Evolutionary conservation across 2,797 vertebrate genomes (phyloP).

Genomic region (Vespertilio murinus): DNA sequence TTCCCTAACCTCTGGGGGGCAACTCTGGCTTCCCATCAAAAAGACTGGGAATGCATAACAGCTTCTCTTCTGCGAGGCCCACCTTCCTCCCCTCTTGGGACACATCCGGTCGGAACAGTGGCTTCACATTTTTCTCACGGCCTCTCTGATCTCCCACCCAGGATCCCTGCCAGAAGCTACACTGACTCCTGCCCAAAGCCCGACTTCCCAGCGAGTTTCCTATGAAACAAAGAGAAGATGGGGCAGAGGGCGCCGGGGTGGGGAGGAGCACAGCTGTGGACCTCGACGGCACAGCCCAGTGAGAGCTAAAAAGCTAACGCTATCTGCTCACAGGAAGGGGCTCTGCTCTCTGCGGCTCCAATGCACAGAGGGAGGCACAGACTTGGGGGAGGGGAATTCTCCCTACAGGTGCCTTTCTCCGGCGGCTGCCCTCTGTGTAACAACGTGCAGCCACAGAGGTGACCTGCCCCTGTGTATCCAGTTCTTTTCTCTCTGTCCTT

Average conservation of each 20-base stretch:
- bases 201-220: constrained; percentile 69
- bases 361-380: not conserved
- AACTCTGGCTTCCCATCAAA: constrained; percentile 21
- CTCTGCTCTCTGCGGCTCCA: not conserved
- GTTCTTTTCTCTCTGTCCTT: not conserved
- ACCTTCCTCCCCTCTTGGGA: constrained; percentile 64
- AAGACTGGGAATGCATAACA: not conserved
- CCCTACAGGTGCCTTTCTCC: not conserved
- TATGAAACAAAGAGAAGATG: constrained; percentile 7
- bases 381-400: not conserved
- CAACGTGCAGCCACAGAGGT: not conserved
- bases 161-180: constrained; percentile 75
- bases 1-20: not conserved
- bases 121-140: constrained; percentile 80
- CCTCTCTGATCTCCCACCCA: constrained; percentile 77
- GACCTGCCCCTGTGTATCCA: not conserved
- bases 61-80: constrained; percentile 6
- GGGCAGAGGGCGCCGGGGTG: not conserved
- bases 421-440: not conserved
- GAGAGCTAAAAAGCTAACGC: not conserved
- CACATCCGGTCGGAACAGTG: constrained; percentile 64
- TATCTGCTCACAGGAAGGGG: not conserved
- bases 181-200: not conserved
- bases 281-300: not conserved
- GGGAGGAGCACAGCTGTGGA: not conserved